Evolutionary conservation across 2,797 vertebrate genomes (phyloP), one percentile per base, ranked within the genome.

Genomic region (Xenopus petersii): DNA sequence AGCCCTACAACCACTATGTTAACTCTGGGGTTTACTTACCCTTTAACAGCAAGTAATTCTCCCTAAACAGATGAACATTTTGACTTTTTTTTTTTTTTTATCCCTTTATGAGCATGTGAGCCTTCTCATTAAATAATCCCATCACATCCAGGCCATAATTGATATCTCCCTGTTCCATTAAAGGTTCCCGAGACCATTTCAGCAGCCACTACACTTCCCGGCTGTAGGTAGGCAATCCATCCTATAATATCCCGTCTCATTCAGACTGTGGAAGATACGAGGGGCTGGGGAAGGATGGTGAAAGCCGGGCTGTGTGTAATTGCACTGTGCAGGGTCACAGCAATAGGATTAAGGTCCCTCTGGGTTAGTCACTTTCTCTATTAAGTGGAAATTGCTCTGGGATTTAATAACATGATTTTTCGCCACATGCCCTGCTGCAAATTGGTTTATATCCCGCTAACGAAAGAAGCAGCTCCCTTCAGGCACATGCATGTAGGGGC

Each of bases 351-450:
- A 65, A 69, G 76, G 76, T 79, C 71, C 76, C 71, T 3, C 61
- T 7, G 54, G 76, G 71, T 79, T 70, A 70, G 64, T 69, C 71
- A 78, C 76, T 70, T 70, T 73, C 76, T 79, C 76, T 79, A 74
- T 79, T 79, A 79, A 70, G 76, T 79, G 76, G 76, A 79, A 79
- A 79, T 79, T 79, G 76, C 71, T 74, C 47, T 74, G 71, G 67
- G 76, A 79, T 79, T 79, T 79, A 79, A 79, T 79, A 79, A 79
- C 67, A 65, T 62, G 47, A 79, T 74, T 79, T 74, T 65, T 65
- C 61, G 48, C 65, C 76, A 61, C 67, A 79, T 74, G 26, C 71
- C 71, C 66, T 79, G 26, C 76, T 74, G 71, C 71, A 79, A 79
- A 79, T 79, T 74, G 71, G 61, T 79, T 79, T 79, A 79, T 74